Evolutionary conservation across 2,888 invertebrate species (phyloP).

Genomic region (Spicauda simplicius): DNA sequence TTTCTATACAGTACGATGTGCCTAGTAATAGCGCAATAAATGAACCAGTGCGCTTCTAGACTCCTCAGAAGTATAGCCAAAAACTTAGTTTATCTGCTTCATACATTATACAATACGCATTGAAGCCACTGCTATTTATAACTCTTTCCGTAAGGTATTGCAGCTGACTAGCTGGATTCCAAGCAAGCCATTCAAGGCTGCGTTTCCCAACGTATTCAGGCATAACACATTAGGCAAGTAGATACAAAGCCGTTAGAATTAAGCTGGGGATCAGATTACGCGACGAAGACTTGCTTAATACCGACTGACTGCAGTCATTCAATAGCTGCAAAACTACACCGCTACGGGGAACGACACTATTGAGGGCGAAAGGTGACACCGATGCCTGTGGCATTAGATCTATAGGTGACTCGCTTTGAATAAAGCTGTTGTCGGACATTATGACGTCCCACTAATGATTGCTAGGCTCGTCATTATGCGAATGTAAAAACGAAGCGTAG

Average conservation of each 20-base stretch:
- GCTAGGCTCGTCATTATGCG: slow-evolving; percentile 35
- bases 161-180: background rate
- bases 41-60: no score
- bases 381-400: slow-evolving; percentile 68
- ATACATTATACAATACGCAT: background rate
- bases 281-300: slow-evolving; percentile 75
- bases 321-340: slow-evolving; percentile 79
- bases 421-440: slow-evolving; percentile 30
- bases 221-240: slow-evolving; percentile 66
- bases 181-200: slow-evolving; percentile 36
- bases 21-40: no score
- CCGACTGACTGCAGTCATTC: slow-evolving; percentile 74
- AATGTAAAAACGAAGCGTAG: slow-evolving; percentile 30
- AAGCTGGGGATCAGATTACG: slow-evolving; percentile 74
- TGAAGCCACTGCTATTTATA: background rate
- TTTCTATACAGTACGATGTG: no score
- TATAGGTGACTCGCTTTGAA: slow-evolving; percentile 56
- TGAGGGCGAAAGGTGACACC: slow-evolving; percentile 79
- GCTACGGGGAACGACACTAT: slow-evolving; percentile 72
- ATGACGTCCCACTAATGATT: slow-evolving; percentile 32
- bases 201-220: slow-evolving; percentile 69
- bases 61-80: no score
- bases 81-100: background rate
- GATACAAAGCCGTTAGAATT: slow-evolving; percentile 68
- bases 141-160: slow-evolving; percentile 6